Base-by-base conservation (phyloP, 1,140 invertebrate species). In the Drosophila oshimai region DNA sequence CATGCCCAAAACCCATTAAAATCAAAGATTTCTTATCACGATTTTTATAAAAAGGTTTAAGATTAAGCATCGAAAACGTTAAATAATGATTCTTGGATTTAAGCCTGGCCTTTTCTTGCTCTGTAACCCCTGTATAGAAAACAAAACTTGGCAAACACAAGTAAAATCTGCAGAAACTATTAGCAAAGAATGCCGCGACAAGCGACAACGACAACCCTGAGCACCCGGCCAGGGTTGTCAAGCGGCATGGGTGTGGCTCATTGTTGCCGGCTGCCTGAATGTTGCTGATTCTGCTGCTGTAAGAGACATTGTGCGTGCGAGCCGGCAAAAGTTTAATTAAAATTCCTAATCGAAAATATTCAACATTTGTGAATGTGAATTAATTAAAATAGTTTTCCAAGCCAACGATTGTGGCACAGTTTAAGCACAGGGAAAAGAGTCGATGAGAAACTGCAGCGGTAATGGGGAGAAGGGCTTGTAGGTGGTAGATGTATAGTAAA, bases 331-430 rank as follows among this genome's bases (percentile, higher is more conserved):
- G 68, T 90, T 90, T 90, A 90, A 90, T 90, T 90, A 90, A 90
- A 90, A 90, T 90, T 90, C 79, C 88, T 77, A 81, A 84, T 90
- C 88, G 72, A 78, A 81, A 90, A 86, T 90, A 74, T 80, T 86
- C 57, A 80, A 61, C 83, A 89, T 81, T 81, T 86, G 81, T 62
- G 60, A 84, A 79, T 89, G 71, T 51, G 77, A 84, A 84, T 84
- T 89, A 90, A 90, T 90, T 90, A 90, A 90, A 90, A 90, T 90
- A 90, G 83, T 90, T 89, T 88, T 68, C 50, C 61, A 57, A 73
- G 41, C 57, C 51, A 75, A 41, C 60, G 50, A 80, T 46, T 61
- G 49, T 37, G 65, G 18, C 51, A 64, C 68, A 47, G 33, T 54
- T 46, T 39, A 10, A 37, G 36, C 15, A 45, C n/a, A 36, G 17